Conservation (phyloP, 2,888 invertebrate species). For the Drosophila nigricruria region DNA sequence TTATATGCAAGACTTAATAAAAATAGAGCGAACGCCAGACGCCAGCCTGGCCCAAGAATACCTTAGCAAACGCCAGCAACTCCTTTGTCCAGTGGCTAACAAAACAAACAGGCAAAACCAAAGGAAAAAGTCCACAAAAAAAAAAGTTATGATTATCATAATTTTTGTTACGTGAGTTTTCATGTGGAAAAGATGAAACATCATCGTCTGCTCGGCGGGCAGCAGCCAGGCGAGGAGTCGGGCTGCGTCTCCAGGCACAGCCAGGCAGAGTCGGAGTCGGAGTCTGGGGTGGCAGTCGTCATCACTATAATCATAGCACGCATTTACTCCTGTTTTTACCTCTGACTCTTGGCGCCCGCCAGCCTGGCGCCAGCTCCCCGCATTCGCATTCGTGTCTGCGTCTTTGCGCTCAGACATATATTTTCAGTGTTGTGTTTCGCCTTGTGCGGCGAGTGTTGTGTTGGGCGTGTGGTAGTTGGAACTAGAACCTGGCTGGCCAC, state of each 20-base stretch:
- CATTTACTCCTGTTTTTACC: slow-evolving; percentile 84
- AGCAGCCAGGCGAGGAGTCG: slow-evolving; percentile 11
- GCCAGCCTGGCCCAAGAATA: slow-evolving; percentile 69
- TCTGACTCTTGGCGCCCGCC: slow-evolving; percentile 84
- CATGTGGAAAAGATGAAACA: slow-evolving; percentile 83
- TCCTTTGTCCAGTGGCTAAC: slow-evolving; percentile 72
- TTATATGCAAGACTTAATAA: slow-evolving; percentile 83
- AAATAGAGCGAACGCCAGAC: slow-evolving; percentile 71
- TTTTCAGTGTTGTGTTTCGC: slow-evolving; percentile 50
- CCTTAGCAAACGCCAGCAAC: slow-evolving; percentile 51
- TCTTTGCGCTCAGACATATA: slow-evolving; percentile 58
- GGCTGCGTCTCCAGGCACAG: slow-evolving; percentile 18
- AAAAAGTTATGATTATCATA: slow-evolving; percentile 84
- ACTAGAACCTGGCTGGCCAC: slow-evolving; percentile 26
- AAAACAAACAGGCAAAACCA: slow-evolving; percentile 42
- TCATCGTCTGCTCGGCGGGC: slow-evolving; percentile 68
- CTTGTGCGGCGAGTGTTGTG: slow-evolving; percentile 12
- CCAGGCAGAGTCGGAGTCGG: background rate
- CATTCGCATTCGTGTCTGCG: slow-evolving; percentile 24
- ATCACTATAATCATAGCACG: slow-evolving; percentile 84
- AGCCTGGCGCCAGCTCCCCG: slow-evolving; percentile 75
- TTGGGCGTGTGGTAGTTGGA: slow-evolving; percentile 25
- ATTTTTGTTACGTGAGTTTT: slow-evolving; percentile 83
- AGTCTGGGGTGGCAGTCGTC: slow-evolving; percentile 80
- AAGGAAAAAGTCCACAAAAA: slow-evolving; percentile 32